These are phyloP conservation scores for Otis tarda DNA, from an alignment of 2,113 vertebrate species.

Conservation along the genomic window DNA sequence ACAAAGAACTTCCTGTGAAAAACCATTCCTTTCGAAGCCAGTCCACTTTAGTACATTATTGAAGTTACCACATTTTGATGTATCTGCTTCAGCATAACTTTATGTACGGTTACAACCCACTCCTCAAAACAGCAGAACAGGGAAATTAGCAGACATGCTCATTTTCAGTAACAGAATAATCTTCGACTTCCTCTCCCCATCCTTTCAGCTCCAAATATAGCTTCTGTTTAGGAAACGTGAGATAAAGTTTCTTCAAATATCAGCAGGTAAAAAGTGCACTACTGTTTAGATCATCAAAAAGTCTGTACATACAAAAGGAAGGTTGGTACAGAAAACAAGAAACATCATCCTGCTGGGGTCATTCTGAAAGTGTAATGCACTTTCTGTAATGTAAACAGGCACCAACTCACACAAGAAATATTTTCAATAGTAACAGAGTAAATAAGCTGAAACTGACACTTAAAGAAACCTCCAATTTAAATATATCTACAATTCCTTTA, in stretches of 20 bases:
- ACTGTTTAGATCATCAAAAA: background rate
- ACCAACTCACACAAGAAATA: background rate
- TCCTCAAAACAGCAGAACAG: background rate
- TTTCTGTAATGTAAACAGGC: background rate
- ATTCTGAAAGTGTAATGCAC: background rate
- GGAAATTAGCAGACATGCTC: background rate
- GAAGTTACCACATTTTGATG: background rate
- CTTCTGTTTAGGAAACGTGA: background rate
- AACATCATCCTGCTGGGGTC: background rate
- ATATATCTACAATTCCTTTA: background rate
- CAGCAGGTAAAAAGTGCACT: background rate
- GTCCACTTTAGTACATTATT: background rate
- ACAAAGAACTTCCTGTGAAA: background rate
- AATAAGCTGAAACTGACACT: background rate
- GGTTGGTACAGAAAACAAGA: background rate
- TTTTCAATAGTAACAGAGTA: background rate
- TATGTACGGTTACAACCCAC: background rate
- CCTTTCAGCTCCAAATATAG: background rate
- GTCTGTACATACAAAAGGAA: background rate
- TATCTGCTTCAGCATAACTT: background rate
- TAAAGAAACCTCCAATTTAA: background rate
- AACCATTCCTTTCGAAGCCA: background rate
- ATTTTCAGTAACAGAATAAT: background rate
- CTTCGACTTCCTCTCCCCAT: background rate
- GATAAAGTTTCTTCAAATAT: background rate